Evolutionary conservation across 2,888 invertebrate species (phyloP).

Genomic region (Hydrotaea diabolus): DNA sequence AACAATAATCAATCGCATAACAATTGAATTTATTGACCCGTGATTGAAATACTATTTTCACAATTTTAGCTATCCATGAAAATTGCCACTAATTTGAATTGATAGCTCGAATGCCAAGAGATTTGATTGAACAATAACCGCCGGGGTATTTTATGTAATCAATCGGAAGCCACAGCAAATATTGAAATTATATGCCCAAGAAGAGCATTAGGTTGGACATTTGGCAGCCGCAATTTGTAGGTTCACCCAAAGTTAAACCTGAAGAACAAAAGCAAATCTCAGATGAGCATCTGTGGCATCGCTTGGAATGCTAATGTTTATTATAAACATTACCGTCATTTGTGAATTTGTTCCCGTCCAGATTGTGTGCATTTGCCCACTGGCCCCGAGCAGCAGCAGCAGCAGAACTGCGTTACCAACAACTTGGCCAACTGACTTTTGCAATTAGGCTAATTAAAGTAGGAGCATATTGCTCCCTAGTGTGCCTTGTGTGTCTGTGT

Average conservation of each 20-base stretch:
- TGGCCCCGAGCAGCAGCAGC: background rate
- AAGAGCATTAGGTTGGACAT: background rate
- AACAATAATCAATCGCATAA: too few relatives aligned
- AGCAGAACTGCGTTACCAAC: background rate
- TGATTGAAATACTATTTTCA: background rate
- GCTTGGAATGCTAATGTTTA: background rate
- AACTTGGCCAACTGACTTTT: conserved; percentile 29
- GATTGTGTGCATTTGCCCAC: background rate
- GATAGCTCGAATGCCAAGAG: too few relatives aligned
- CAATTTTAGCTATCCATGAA: background rate
- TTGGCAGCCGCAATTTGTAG: background rate
- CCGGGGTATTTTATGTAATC: background rate
- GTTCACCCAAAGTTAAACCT: background rate
- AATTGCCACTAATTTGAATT: background rate
- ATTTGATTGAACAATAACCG: background rate
- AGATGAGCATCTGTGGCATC: background rate
- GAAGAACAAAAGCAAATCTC: background rate
- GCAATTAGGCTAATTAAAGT: conserved; percentile 64
- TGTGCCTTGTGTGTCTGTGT: conserved; percentile 26
- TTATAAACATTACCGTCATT: conserved; percentile 2
- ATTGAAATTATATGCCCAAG: too few relatives aligned
- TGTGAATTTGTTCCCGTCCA: background rate
- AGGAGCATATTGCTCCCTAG: conserved; percentile 54
- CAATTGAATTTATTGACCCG: background rate
- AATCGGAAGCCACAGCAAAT: too few relatives aligned